A percentile compares a stretch with the other conserved stretches of the same genome.
Conservation (phyloP, 2,113 vertebrate genomes). For the Melanostigma gelatinosum region DNA sequence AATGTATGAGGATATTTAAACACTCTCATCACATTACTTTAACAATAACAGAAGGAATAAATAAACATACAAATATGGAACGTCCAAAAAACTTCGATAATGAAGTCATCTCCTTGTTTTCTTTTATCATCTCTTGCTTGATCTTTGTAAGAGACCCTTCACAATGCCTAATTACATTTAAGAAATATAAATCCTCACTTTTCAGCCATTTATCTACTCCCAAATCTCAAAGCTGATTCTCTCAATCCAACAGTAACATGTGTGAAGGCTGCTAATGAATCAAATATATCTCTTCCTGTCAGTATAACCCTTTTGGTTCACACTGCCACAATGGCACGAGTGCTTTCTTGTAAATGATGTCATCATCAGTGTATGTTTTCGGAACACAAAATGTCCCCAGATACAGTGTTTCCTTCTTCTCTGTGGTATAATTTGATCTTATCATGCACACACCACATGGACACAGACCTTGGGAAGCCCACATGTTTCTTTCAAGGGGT, state of each 20-base stretch:
- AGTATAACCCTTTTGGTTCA: neutral
- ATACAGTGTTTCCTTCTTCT: neutral
- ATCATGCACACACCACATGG: neutral
- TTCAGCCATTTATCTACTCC: neutral
- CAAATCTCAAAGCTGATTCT: neutral
- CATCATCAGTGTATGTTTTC: neutral
- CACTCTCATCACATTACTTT: conserved; percentile 1
- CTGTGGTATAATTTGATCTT: neutral
- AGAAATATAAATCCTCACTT: neutral
- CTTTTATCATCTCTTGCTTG: neutral
- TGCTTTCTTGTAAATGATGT: neutral
- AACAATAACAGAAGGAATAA: conserved; percentile 16
- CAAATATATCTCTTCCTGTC: neutral
- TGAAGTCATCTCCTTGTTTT: neutral
- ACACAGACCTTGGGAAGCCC: neutral
- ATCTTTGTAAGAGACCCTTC: conserved; percentile 2
- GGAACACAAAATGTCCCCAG: neutral
- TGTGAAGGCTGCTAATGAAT: neutral
- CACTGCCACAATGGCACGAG: neutral
- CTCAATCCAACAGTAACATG: neutral
- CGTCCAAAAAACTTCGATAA: neutral
- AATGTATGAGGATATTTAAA: conserved; percentile 48
- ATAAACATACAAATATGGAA: conserved; percentile 5
- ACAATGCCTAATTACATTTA: neutral
- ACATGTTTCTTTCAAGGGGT: neutral